Conservation (phyloP, 2,888 invertebrate species). For the Hymenopus coronatus region DNA sequence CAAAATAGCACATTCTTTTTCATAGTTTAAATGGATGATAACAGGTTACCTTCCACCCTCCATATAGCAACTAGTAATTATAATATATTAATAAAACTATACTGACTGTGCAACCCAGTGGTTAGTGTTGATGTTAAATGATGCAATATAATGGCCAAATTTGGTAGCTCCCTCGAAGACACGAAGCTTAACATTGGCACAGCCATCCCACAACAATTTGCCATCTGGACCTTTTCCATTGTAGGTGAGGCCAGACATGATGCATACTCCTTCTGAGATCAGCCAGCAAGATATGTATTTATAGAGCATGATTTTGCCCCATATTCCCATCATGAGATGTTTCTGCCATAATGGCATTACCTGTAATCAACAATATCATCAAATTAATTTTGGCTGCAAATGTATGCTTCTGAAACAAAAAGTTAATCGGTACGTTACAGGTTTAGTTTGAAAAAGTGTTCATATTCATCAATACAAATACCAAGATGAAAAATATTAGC, state of each 20-base stretch:
- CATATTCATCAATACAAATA: no score
- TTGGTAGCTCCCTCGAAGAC: slow-evolving; percentile 79
- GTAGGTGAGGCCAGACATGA: slow-evolving; percentile 73
- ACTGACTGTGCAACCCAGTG: slow-evolving; percentile 80
- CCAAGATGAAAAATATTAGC: background rate
- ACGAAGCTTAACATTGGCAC: slow-evolving; percentile 81
- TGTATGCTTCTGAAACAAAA: background rate
- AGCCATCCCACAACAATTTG: slow-evolving; percentile 77
- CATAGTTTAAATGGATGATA: no score
- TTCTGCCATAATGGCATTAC: slow-evolving; percentile 43
- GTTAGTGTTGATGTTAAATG: slow-evolving; percentile 96
- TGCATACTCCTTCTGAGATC: slow-evolving; percentile 64
- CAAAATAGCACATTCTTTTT: no score
- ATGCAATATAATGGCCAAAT: slow-evolving; percentile 82
- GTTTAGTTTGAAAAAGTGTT: background rate
- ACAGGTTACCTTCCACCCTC: no score
- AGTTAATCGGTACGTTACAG: background rate
- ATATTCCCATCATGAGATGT: slow-evolving; percentile 69
- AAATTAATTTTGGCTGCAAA: slow-evolving; percentile 37
- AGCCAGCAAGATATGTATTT: slow-evolving; percentile 95
- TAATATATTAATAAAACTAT: slow-evolving; percentile 11
- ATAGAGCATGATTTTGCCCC: slow-evolving; percentile 82
- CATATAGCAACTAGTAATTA: background rate
- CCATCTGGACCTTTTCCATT: slow-evolving; percentile 69
- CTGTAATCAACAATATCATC: slow-evolving; percentile 36